Percentiles rank a stretch among this genome's conserved stretches.
These are phyloP conservation scores for Drosophila leonis DNA, from an alignment of 2,888 invertebrate genomes.

Conservation along the genomic window DNA sequence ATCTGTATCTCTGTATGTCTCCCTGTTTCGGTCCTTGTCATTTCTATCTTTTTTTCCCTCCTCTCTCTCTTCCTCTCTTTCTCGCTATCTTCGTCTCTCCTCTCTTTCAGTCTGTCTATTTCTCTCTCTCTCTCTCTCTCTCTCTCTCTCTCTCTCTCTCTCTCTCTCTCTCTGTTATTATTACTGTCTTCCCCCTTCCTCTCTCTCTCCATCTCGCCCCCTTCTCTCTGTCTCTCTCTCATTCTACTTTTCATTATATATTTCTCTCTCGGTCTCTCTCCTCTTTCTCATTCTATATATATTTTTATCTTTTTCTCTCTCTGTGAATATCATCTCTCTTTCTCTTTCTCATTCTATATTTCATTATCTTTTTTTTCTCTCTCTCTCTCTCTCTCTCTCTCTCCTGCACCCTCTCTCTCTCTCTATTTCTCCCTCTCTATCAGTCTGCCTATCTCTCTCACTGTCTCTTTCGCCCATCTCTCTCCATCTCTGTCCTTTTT, in stretches of 20 bases:
- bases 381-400: not conserved
- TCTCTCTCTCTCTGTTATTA: not conserved
- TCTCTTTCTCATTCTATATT: not conserved
- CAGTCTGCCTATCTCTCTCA: no score
- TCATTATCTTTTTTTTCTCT: not conserved
- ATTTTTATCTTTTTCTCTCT: not conserved
- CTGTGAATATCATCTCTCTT: no score
- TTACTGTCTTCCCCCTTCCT: not conserved
- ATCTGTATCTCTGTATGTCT: no score
- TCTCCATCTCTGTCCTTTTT: no score
- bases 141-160: not conserved
- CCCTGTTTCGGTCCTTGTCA: no score
- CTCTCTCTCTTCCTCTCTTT: not conserved
- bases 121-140: not conserved
- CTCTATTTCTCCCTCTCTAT: not conserved
- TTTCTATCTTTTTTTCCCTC: no score
- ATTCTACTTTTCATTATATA: no score
- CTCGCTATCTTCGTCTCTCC: not conserved
- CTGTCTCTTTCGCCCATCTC: not conserved
- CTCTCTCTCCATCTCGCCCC: not conserved
- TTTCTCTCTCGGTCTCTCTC: not conserved
- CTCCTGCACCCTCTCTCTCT: not conserved
- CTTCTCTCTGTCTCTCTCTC: not conserved
- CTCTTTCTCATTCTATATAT: not conserved
- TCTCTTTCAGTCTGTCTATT: no score